Conservation (phyloP, 1,140 invertebrate species). For the Diabrotica virgifera region DNA sequence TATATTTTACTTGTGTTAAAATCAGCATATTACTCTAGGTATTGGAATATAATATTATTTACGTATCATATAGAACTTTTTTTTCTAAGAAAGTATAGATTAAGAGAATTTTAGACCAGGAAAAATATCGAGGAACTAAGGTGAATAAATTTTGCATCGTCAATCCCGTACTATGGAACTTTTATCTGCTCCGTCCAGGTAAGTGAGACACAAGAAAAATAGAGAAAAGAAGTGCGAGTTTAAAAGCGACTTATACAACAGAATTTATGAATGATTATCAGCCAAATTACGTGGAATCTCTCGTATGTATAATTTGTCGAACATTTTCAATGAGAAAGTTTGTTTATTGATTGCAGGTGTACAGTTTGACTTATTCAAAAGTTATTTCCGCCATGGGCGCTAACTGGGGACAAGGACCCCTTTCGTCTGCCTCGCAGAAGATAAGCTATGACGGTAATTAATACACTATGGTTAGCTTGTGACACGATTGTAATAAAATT, state of each 20-base stretch:
- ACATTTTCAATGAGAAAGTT: slow-evolving; percentile 25
- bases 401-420: not conserved
- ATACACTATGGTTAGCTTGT: no score
- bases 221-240: slow-evolving; percentile 13
- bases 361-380: slow-evolving; percentile 11
- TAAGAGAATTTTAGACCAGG: no score
- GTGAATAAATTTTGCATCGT: not conserved
- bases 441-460: not conserved
- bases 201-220: slow-evolving; percentile 13
- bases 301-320: slow-evolving; percentile 19
- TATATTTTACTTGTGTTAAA: no score
- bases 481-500: no score
- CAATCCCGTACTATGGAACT: slow-evolving; percentile 6
- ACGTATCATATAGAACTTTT: no score
- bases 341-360: slow-evolving; percentile 26
- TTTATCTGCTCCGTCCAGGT: not conserved
- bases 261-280: slow-evolving; percentile 26
- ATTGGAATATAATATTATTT: no score
- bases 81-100: no score
- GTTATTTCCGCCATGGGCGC: not conserved
- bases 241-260: slow-evolving; percentile 16
- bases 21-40: no score
- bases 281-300: slow-evolving; percentile 21
- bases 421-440: not conserved
- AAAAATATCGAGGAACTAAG: slow-evolving; percentile 8